These are phyloP conservation scores for Oreochromis tanganicae DNA, from an alignment of 2,113 vertebrate genomes.

Conservation along the genomic window DNA sequence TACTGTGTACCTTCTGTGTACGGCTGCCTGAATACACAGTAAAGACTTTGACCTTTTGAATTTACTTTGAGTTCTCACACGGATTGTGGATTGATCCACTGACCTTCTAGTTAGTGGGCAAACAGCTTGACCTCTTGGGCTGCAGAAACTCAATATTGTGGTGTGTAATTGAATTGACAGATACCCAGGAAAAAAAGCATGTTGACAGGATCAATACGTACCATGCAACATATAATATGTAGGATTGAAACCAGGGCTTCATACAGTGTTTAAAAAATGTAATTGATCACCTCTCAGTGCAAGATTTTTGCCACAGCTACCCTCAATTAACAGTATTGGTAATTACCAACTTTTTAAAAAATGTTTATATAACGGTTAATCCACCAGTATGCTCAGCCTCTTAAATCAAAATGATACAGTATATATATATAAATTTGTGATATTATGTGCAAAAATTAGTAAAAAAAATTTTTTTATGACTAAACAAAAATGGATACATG, in stretches of 20 bases:
- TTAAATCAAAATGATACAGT: no score
- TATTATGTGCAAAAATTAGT: neutral
- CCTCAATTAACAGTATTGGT: no score
- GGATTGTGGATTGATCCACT: neutral
- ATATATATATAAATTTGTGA: neutral
- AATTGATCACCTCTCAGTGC: no score
- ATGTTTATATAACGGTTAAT: no score
- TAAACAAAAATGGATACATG: no score
- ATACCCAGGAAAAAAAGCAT: neutral
- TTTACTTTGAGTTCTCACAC: neutral
- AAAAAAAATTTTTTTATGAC: no score
- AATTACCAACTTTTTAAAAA: no score
- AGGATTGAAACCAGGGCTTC: neutral
- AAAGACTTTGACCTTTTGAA: neutral
- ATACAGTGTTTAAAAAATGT: neutral
- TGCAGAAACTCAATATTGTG: neutral
- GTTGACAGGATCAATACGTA: neutral
- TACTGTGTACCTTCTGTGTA: neutral
- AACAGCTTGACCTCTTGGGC: neutral
- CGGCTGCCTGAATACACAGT: neutral
- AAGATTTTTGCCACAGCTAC: no score
- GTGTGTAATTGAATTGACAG: neutral
- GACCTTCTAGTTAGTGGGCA: neutral
- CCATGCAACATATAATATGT: neutral
- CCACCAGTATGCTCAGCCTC: no score